These are phyloP conservation scores for Perithous albicinctus DNA, from an alignment of 2,888 invertebrate genomes.

Conservation along the genomic window DNA sequence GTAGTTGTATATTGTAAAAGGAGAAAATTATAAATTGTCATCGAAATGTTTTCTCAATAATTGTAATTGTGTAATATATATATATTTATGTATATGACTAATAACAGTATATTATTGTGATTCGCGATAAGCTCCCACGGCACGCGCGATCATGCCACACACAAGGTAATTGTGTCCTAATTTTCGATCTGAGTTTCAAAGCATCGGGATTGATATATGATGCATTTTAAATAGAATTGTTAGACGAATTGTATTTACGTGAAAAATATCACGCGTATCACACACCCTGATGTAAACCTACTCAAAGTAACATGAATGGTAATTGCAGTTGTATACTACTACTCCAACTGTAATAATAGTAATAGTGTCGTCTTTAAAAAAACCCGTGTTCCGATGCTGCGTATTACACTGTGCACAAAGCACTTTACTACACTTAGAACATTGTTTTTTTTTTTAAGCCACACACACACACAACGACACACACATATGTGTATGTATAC, in stretches of 20 bases:
- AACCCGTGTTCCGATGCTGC: constrained; percentile 52
- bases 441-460: constrained; percentile 57
- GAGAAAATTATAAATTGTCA: neutral
- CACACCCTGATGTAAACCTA: constrained; percentile 14
- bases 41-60: constrained; percentile 22
- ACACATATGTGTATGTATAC: constrained; percentile 70
- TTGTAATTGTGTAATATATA: constrained; percentile 37
- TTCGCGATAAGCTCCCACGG: constrained; percentile 64
- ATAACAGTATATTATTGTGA: constrained; percentile 36
- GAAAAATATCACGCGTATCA: neutral
- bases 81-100: constrained; percentile 45
- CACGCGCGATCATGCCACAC: constrained; percentile 50
- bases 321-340: neutral
- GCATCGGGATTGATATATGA: constrained; percentile 21
- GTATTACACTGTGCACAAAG: constrained; percentile 60
- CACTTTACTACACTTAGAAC: constrained; percentile 52
- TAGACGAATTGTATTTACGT: neutral
- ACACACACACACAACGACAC: constrained; percentile 44
- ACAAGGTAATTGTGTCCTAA: constrained; percentile 11
- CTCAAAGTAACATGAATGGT: constrained; percentile 12
- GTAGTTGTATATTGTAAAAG: neutral
- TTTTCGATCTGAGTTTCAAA: constrained; percentile 13
- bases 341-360: constrained; percentile 25
- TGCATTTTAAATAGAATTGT: constrained; percentile 5
- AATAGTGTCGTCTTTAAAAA: constrained; percentile 36